A percentile compares a stretch with the other conserved stretches of the same genome.
phyloP scores from a whole-genome alignment of 2,888 invertebrate genomes.

The Ectropis crepuscularia region DNA sequence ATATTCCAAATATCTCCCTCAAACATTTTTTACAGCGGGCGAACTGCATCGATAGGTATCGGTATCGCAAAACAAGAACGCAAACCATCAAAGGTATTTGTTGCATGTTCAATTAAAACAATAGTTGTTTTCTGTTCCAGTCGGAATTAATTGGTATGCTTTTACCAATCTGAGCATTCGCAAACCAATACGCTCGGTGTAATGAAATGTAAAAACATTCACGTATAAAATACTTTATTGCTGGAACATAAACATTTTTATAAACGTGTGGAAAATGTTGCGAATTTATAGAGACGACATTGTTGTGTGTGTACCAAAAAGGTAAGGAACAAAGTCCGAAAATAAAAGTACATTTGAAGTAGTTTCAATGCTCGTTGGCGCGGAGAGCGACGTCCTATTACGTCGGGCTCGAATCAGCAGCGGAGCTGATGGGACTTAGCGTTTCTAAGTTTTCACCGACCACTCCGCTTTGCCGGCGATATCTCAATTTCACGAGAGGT shows the following conservation, averaged over 20 bases:
- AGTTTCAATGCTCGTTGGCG: conserved; percentile 40
- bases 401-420: conserved; percentile 57
- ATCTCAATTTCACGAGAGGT: conserved; percentile 73
- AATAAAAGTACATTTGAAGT: conserved; percentile 45
- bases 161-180: conserved; percentile 33
- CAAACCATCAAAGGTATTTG: conserved; percentile 38
- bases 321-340: conserved; percentile 25
- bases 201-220: conserved; percentile 29
- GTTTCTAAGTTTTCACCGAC: conserved; percentile 79
- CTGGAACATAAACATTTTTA: conserved; percentile 15
- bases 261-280: conserved; percentile 15
- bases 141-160: conserved; percentile 36
- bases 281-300: conserved; percentile 17
- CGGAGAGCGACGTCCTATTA: conserved; percentile 41
- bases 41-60: conserved; percentile 28
- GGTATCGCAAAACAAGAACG: conserved; percentile 35
- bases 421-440: conserved; percentile 72
- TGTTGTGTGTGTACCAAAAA: conserved; percentile 17
- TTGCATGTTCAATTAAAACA: conserved; percentile 40
- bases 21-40: conserved; percentile 23
- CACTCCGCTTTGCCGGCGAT: conserved; percentile 66
- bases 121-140: conserved; percentile 31
- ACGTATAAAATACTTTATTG: conserved; percentile 24
- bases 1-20: conserved; percentile 28
- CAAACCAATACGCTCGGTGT: conserved; percentile 28